Conservation (phyloP, 2,797 vertebrate species). For the Lepilemur septentrionalis region DNA sequence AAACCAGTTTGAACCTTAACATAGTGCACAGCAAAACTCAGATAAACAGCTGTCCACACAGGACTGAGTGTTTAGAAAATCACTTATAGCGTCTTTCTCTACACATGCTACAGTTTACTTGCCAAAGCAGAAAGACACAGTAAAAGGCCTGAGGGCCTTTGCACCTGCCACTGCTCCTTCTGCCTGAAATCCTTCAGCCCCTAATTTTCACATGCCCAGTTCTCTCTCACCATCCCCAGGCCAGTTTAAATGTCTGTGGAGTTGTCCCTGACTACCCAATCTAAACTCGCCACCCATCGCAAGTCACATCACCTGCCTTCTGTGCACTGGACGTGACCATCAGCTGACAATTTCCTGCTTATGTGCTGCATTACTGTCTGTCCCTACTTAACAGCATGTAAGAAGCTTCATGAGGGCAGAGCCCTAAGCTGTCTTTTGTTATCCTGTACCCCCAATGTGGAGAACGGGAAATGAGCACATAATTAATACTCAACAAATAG, state of each 20-base stretch:
- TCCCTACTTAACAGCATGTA: background rate
- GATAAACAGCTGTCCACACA: fast-evolving
- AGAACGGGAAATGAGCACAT: background rate
- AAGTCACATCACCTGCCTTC: background rate
- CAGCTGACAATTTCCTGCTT: background rate
- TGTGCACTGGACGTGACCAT: background rate
- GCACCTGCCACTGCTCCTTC: background rate
- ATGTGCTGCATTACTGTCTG: background rate
- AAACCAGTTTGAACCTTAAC: background rate
- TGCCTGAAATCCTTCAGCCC: background rate
- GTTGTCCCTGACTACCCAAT: background rate
- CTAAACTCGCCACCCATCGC: background rate
- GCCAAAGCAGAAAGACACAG: background rate
- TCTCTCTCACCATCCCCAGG: background rate
- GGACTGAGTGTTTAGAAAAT: fast-evolving
- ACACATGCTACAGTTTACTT: fast-evolving
- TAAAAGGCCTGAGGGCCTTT: background rate
- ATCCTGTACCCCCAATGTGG: background rate
- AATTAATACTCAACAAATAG: background rate
- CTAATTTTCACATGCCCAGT: background rate
- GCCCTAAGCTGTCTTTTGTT: background rate
- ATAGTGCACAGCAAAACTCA: fast-evolving
- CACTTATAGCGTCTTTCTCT: background rate
- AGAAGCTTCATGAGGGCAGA: background rate
- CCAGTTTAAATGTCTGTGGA: background rate